Percentiles rank a stretch among this genome's conserved stretches.
Conservation (phyloP, 2,113 vertebrate genomes). For the Phrynosoma blainvillii region DNA sequence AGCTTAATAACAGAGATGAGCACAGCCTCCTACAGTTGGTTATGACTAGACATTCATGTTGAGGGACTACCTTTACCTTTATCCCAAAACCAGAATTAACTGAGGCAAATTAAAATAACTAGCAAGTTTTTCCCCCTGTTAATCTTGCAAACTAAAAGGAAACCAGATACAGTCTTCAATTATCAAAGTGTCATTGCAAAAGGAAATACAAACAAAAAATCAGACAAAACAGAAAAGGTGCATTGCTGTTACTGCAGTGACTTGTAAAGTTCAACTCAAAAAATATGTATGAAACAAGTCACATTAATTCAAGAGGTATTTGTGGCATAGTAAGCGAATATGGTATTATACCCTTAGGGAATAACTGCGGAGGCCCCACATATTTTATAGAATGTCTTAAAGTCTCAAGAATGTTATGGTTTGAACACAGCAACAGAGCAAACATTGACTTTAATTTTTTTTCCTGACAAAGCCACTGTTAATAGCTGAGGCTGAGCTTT, state of each 20-base stretch:
- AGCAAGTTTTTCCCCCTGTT: background rate
- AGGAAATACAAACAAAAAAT: background rate
- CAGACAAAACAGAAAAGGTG: background rate
- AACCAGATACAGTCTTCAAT: background rate
- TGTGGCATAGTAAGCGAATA: background rate
- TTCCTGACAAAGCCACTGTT: too few species aligned
- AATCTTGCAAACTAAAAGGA: background rate
- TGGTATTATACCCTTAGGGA: background rate
- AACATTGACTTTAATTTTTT: background rate
- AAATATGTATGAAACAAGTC: background rate
- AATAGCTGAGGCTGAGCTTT: background rate
- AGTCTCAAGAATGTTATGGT: too few species aligned
- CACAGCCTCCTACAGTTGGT: too few species aligned
- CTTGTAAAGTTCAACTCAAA: background rate
- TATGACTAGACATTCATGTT: too few species aligned
- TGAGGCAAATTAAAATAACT: background rate
- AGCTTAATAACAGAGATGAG: too few species aligned
- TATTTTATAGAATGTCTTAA: background rate
- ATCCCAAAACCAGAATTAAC: background rate
- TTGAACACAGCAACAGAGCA: background rate
- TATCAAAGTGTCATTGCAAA: background rate
- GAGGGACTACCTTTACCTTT: too few species aligned
- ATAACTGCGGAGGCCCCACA: background rate
- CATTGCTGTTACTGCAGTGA: background rate
- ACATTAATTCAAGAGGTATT: background rate